Conservation (phyloP, 2,113 vertebrate genomes). For the Raja brachyura region DNA sequence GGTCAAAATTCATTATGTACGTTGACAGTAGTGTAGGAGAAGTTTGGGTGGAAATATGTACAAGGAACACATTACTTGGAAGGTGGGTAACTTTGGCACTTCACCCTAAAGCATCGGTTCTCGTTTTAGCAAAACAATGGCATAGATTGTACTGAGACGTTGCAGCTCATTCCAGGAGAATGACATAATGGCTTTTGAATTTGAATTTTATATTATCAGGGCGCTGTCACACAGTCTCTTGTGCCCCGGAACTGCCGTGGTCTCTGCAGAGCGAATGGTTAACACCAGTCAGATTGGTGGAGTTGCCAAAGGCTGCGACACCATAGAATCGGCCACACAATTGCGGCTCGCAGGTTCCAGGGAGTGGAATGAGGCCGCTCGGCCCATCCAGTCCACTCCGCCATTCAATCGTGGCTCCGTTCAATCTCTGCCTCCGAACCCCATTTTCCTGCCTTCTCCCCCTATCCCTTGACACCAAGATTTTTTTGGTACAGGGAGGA, state of each 20-base stretch:
- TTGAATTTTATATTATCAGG: conserved; percentile 32
- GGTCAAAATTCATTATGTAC: not conserved
- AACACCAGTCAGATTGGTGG: not conserved
- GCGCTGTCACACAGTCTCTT: conserved; percentile 17
- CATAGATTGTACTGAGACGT: conserved; percentile 19
- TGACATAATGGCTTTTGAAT: conserved; percentile 37
- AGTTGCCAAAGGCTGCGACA: not conserved
- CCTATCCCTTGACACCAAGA: too few species aligned
- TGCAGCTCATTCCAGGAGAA: conserved; percentile 28
- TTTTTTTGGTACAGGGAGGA: too few species aligned
- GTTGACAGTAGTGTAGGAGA: conserved; percentile 16
- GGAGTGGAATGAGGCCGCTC: not conserved
- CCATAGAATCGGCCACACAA: not conserved
- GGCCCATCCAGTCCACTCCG: too few species aligned
- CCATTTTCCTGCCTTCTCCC: too few species aligned
- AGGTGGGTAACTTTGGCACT: conserved; percentile 35
- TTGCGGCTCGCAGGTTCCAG: too few species aligned
- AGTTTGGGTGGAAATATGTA: conserved; percentile 35
- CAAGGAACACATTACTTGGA: conserved; percentile 27
- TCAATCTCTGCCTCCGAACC: too few species aligned
- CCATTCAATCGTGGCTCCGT: too few species aligned
- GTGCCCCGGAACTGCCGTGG: not conserved
- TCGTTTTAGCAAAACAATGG: conserved; percentile 36
- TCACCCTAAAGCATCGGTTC: conserved; percentile 30
- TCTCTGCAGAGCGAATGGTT: not conserved